phyloP scores from a whole-genome alignment of 2,113 vertebrate species.

The Pteronura brasiliensis region DNA sequence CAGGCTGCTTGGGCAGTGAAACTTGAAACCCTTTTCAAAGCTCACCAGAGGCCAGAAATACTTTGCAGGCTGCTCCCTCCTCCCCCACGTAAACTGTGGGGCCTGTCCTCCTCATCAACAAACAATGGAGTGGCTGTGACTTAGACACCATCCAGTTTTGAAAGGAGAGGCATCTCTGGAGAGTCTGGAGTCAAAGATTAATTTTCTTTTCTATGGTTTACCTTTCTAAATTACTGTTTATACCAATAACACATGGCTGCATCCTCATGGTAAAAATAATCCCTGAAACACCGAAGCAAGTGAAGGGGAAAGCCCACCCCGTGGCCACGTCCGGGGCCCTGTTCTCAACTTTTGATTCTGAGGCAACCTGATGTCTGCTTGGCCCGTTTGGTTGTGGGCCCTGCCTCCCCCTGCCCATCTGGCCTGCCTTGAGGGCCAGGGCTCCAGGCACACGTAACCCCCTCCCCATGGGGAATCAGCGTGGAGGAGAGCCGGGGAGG shows the following conservation, averaged over 20 bases:
- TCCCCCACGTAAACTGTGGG: neutral
- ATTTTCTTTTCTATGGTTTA: neutral
- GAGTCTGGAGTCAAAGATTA: neutral
- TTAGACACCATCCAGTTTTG: neutral
- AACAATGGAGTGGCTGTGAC: neutral
- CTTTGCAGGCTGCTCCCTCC: neutral
- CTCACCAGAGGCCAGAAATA: neutral
- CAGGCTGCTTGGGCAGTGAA: neutral
- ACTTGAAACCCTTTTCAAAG: neutral
- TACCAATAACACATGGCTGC: neutral
- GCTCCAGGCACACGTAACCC: neutral
- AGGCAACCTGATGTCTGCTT: neutral
- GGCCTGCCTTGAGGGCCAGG: neutral
- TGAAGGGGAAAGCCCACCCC: neutral
- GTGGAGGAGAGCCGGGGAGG: accelerated
- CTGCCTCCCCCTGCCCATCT: neutral
- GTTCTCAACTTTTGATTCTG: neutral
- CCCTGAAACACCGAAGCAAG: neutral
- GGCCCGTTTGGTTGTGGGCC: neutral
- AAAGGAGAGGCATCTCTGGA: neutral
- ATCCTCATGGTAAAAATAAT: neutral
- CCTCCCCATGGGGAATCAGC: neutral
- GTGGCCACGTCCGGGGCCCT: neutral
- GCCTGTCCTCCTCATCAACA: neutral
- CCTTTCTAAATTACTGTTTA: neutral